Evolutionary conservation across 2,888 invertebrate species (phyloP), one percentile per base, ranked within the genome.

Genomic region (Loripinus fragilis): DNA sequence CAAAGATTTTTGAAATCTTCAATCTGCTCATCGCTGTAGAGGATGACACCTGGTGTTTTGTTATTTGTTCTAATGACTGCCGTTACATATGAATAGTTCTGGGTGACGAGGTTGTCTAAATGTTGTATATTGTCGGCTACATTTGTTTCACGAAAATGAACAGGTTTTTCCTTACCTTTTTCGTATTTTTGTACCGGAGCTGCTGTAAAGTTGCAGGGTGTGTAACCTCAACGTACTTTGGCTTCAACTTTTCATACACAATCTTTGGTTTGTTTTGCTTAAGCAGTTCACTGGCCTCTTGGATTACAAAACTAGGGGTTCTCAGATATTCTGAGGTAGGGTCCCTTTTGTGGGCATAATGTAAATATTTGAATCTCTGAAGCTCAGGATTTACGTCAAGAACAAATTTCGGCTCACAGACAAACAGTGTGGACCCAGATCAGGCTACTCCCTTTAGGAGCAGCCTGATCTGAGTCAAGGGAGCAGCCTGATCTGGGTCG

Each of bases 251-350:
- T 12, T 25, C 41, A 55, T 25, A 76, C 5, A 71, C 50, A 7
- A 33, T 33, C 20, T 52, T 67, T 52, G 78, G 73, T 70, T 69
- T 78, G 1, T 41, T n/a, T 50, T 35, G 35, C 41, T 52, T 38
- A 2, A 64, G 28, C 66, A 78, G 5, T 17, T 74, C 55, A 15
- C 7, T 12, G 8, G 64, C 38, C 8, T 78, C 74, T 12, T 33
- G 23, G 52, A 78, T 73, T 41, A 78, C 78, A 45, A 45, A 41
- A 10, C 41, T 52, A 35, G 74, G 77, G 12, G 72, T 74, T 5
- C 80, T 20, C 17, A 74, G 8, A 35, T 76, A 74, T 17, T 74
- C 74, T 17, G 25, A 10, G 2, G 28, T 33, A 17, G 30, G 20
- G 12, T 20, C 23, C n/a, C 70, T n/a, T n/a, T n/a, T n/a, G n/a